Evolutionary conservation across 2,113 vertebrate genomes (phyloP), one percentile per base, ranked within the genome.

Genomic region (Nannobrachium achirus): DNA sequence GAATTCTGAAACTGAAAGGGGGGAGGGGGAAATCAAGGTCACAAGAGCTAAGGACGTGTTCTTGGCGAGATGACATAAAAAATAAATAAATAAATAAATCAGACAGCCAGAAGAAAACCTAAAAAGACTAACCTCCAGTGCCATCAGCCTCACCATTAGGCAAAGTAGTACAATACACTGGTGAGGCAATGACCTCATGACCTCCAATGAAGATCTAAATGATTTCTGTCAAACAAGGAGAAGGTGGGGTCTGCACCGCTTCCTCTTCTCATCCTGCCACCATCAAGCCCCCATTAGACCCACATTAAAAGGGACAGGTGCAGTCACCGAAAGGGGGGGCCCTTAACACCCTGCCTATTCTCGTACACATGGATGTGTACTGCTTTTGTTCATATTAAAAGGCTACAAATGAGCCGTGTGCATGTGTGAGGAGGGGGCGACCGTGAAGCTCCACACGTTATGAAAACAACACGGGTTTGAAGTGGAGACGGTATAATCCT

Each of bases 221-320:
- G 73, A 81, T 91, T 87, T 81, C 62, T 69, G 75, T 81, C 61
- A 66, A 75, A 80, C 48, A 58, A 71, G 38, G 60, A 57, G 39
- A 51, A 56, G 68, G 72, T 71, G 79, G 81, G 72, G 78, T 62
- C 82, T 76, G 45, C 59, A 8, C 39, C 33, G 33, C 49, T 57
- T 78, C 69, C 57, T 73, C 71, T 79, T 76, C 55, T 49, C 42
- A 51, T 66, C 69, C 68, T 41, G 44, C 58, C 60, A 56, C 72
- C 38, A 76, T 88, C 82, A 85, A 86, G 67, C 82, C 64, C 85
- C 90, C 89, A 89, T 91, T 92, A 92, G 79, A 74, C 73, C 68
- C 84, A 90, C 73, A 75, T 92, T 86, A 90, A 86, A 74, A 69
- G 69, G 82, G 89, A 88, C 91, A 93, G 91, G 91, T 93, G 89